Percentiles rank a stretch among this genome's conserved stretches.
phyloP scores from a whole-genome alignment of 2,888 invertebrate genomes.

The Tryphoninae sp. region DNA sequence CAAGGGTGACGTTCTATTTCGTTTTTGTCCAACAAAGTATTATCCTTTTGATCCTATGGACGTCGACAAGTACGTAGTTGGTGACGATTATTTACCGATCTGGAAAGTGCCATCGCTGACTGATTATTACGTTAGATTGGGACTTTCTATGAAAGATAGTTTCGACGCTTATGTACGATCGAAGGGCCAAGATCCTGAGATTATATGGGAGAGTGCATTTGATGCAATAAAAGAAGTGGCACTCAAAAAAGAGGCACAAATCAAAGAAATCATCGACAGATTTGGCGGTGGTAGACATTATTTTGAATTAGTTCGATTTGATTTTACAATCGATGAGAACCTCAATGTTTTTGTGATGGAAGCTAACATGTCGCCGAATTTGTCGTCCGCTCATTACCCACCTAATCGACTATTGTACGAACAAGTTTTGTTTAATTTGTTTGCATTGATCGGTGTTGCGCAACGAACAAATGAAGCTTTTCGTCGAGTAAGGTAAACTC shows the following conservation, averaged over 20 bases:
- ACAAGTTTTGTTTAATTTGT: conserved; percentile 93
- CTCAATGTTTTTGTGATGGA: conserved; percentile 95
- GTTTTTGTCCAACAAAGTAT: conserved; percentile 94
- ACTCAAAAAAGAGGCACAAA: conserved; percentile 87
- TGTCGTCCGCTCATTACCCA: conserved; percentile 96
- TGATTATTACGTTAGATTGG: conserved; percentile 87
- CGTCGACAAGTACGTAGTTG: conserved; percentile 95
- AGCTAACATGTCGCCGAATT: conserved; percentile 99
- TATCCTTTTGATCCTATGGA: conserved; percentile 92
- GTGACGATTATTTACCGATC: conserved; percentile 95
- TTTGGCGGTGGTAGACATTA: conserved; percentile 84
- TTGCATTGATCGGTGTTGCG: conserved; percentile 90
- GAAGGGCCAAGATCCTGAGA: conserved; percentile 86
- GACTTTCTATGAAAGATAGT: conserved; percentile 92
- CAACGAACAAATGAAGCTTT: conserved; percentile 81
- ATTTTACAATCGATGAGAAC: conserved; percentile 94
- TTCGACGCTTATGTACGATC: conserved; percentile 89
- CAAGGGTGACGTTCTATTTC: conserved; percentile 93
- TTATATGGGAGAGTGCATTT: conserved; percentile 91
- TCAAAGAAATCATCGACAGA: conserved; percentile 84
- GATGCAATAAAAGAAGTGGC: conserved; percentile 88
- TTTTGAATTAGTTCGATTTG: conserved; percentile 97
- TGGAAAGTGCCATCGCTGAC: conserved; percentile 94
- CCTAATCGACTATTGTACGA: conserved; percentile 94
- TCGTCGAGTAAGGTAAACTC: conserved; percentile 80